Evolutionary conservation across 2,797 vertebrate genomes (phyloP).

Genomic region (Pogonophryne albipinna): DNA sequence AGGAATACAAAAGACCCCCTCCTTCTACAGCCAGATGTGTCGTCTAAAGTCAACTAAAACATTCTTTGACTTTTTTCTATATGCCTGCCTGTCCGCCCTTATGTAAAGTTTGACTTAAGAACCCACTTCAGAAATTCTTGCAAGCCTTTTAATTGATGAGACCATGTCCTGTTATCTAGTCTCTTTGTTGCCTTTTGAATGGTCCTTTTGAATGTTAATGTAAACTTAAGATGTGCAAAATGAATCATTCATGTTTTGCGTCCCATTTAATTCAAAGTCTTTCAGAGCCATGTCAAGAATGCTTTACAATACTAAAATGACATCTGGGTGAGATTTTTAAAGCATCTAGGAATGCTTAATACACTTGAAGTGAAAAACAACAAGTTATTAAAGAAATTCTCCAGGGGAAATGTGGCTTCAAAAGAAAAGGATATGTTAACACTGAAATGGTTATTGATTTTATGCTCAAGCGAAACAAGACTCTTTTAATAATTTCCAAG

Average conservation of each 20-base stretch:
- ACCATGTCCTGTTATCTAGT: constrained; percentile 11
- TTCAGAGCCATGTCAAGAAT: constrained; percentile 1
- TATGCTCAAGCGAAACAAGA: constrained; percentile 74
- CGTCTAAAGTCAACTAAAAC: constrained; percentile 6
- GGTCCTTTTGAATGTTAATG: constrained; percentile 11
- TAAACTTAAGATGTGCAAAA: constrained; percentile 2
- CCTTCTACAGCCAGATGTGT: not conserved
- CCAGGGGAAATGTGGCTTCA: constrained; percentile 45
- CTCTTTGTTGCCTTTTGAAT: constrained; percentile 27
- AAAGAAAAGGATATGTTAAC: constrained; percentile 70
- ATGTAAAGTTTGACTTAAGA: not conserved
- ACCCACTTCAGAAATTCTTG: constrained; percentile 20
- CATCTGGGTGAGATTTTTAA: constrained; percentile 16
- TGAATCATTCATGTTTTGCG: constrained; percentile 18
- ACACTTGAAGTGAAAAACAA: constrained; percentile 36
- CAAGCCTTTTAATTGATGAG: constrained; percentile 5
- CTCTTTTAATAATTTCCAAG: constrained; percentile 68
- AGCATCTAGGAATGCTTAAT: constrained; percentile 25
- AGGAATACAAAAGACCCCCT: not conserved
- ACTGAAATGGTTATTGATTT: constrained; percentile 77
- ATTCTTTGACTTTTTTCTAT: not conserved
- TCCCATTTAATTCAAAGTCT: constrained; percentile 30
- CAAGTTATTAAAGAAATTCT: constrained; percentile 46
- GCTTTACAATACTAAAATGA: constrained; percentile 19
- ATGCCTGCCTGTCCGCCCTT: constrained; percentile 11